Evolutionary conservation across 2,113 vertebrate species (phyloP).

Genomic region (Benitochromis conjunctus): DNA sequence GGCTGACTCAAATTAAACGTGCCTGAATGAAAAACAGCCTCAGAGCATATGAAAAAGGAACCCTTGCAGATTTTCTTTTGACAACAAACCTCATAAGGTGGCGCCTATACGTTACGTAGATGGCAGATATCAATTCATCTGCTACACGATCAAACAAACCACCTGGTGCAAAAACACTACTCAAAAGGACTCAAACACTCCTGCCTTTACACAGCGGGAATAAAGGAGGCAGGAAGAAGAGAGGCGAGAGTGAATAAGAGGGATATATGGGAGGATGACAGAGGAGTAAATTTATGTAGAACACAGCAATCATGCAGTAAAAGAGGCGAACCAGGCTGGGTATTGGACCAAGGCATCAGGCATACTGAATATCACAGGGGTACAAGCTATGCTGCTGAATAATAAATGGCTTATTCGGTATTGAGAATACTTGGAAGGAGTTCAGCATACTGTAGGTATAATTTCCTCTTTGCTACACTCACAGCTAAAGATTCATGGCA

Average conservation of each 20-base stretch:
- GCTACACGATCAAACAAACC: conserved; percentile 39
- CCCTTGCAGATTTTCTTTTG: neutral
- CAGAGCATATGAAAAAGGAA: conserved; percentile 3
- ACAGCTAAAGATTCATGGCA: neutral
- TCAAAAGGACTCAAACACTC: conserved; percentile 14
- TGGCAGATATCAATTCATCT: conserved; percentile 21
- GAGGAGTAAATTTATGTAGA: conserved; percentile 46
- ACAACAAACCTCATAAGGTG: conserved; percentile 10
- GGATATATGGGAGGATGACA: conserved; percentile 30
- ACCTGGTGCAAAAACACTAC: conserved; percentile 1
- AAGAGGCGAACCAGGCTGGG: conserved; percentile 14
- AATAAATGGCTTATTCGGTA: conserved; percentile 55
- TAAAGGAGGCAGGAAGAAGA: conserved; percentile 4
- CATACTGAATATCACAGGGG: conserved; percentile 45
- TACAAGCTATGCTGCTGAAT: conserved; percentile 61
- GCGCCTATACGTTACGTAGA: conserved; percentile 13
- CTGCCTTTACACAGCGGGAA: neutral
- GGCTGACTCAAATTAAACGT: conserved; percentile 12
- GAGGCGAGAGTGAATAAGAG: conserved; percentile 16
- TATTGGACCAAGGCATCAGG: conserved; percentile 27
- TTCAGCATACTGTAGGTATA: conserved; percentile 30
- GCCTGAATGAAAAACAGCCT: conserved; percentile 12
- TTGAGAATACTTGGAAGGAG: conserved; percentile 38
- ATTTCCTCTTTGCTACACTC: neutral
- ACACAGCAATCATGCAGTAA: conserved; percentile 49